Percentiles rank a stretch among this genome's conserved stretches.
Conservation (phyloP, 2,888 invertebrate species). For the Parnassius glacialis region DNA sequence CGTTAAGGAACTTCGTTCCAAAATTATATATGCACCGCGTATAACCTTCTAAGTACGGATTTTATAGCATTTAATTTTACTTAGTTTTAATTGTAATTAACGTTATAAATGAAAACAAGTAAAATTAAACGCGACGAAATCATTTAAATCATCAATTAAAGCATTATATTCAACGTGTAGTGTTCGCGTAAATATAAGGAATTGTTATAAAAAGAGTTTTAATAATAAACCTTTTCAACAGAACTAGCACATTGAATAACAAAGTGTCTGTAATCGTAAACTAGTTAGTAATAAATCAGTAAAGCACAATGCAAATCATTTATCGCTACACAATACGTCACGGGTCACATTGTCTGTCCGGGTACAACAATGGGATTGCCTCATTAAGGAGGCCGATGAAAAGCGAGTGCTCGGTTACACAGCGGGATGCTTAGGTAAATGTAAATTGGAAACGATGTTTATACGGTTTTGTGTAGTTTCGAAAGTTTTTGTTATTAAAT, state of each 20-base stretch:
- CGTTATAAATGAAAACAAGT: no score
- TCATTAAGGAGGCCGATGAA: conserved; percentile 31
- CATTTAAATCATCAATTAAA: no score
- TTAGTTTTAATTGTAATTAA: no score
- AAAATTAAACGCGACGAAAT: no score
- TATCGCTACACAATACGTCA: conserved; percentile 25
- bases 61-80: no score
- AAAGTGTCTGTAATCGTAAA: background rate
- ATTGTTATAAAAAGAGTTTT: no score
- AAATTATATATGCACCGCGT: no score
- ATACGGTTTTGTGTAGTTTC: background rate
- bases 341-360: conserved; percentile 27
- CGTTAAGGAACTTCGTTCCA: no score
- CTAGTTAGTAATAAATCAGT: conserved; percentile 28
- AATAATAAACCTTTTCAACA: no score
- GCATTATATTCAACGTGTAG: no score
- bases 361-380: conserved; percentile 28
- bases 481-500: background rate
- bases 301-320: conserved; percentile 27
- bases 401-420: conserved; percentile 28
- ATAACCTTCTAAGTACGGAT: no score
- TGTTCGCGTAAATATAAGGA: no score
- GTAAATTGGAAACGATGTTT: background rate
- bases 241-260: background rate
- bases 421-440: conserved; percentile 16